Conservation (phyloP, 1,140 invertebrate genomes). For the Drosophila willistoni region DNA sequence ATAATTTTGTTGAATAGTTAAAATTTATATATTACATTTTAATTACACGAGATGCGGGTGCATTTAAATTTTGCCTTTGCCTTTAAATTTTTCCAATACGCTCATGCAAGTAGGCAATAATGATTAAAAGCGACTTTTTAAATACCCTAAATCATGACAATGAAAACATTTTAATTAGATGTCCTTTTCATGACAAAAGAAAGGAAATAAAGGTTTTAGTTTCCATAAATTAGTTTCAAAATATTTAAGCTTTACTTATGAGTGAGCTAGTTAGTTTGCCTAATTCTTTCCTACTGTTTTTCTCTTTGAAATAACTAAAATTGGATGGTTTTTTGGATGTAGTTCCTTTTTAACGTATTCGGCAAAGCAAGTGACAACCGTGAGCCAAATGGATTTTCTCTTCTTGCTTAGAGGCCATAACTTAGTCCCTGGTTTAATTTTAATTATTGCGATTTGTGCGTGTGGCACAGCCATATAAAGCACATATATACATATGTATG, state of each 20-base stretch:
- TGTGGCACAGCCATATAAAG: constrained; percentile 9
- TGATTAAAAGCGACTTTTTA: not conserved
- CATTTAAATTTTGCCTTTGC: too few relatives aligned
- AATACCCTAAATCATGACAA: not conserved
- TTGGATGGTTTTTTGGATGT: not conserved
- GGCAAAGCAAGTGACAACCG: not conserved
- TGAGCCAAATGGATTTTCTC: constrained; percentile 5
- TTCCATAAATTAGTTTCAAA: not conserved
- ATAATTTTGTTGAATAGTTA: too few relatives aligned
- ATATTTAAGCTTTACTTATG: too few relatives aligned
- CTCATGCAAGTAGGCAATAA: not conserved
- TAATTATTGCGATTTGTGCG: constrained; percentile 65
- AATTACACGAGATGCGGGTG: too few relatives aligned
- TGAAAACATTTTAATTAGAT: too few relatives aligned
- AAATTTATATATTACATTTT: too few relatives aligned
- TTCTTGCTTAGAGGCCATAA: constrained; percentile 39
- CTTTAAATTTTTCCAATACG: not conserved
- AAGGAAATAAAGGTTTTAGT: not conserved
- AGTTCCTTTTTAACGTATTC: not conserved
- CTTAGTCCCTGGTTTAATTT: constrained; percentile 76
- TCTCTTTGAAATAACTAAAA: too few relatives aligned
- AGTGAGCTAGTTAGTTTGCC: too few relatives aligned
- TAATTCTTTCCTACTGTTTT: too few relatives aligned
- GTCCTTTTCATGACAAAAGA: too few relatives aligned
- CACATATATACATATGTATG: not conserved